Evolutionary conservation across 2,888 invertebrate species (phyloP).

Genomic region (Listrodromus nycthemerus): DNA sequence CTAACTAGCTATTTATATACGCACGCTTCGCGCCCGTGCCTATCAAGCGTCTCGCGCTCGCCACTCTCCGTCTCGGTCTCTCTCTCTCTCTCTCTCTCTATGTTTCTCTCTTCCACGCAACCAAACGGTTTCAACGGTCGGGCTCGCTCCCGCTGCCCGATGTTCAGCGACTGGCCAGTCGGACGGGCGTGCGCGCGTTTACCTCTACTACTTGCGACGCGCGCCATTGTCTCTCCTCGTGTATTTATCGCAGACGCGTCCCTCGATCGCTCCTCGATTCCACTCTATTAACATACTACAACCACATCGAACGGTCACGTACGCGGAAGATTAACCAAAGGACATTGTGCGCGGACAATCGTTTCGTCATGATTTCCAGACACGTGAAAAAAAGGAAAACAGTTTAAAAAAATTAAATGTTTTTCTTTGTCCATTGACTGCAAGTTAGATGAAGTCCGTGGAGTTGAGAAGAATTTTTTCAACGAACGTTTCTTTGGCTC

Average conservation of each 20-base stretch:
- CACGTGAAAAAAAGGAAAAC: constrained; percentile 24
- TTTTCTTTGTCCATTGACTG: constrained; percentile 23
- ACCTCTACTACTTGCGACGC: constrained; percentile 42
- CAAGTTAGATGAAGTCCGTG: background rate
- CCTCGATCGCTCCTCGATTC: constrained; percentile 22
- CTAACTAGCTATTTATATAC: constrained; percentile 82
- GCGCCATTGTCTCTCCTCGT: background rate
- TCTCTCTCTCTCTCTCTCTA: constrained; percentile 34
- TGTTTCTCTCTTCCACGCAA: constrained; percentile 26
- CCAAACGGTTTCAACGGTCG: background rate
- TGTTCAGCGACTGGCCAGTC: background rate
- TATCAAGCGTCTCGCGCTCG: constrained; percentile 67
- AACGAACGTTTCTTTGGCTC: background rate
- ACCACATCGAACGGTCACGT: constrained; percentile 43
- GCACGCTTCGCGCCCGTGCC: constrained; percentile 72
- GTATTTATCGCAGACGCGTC: background rate
- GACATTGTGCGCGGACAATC: constrained; percentile 12
- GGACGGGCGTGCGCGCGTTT: constrained; percentile 28
- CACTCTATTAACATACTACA: constrained; percentile 38
- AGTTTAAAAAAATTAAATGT: background rate
- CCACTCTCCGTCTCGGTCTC: constrained; percentile 39
- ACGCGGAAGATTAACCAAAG: constrained; percentile 55
- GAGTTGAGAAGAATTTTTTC: background rate
- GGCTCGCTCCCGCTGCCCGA: constrained; percentile 6
- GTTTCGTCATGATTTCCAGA: constrained; percentile 37